Base-by-base conservation (phyloP, 2,888 invertebrate species). In the Thera obeliscata region DNA sequence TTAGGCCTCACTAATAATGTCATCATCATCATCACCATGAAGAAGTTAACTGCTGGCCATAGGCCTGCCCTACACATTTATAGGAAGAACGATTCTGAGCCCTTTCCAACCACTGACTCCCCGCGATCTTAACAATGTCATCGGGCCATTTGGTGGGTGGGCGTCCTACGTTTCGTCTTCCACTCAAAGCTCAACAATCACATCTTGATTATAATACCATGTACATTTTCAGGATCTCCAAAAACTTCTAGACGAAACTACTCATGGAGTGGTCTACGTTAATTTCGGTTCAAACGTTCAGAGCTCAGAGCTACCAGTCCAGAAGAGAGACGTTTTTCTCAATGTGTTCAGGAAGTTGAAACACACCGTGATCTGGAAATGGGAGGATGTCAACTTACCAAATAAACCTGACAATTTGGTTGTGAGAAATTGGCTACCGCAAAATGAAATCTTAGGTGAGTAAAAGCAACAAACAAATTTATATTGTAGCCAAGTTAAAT, bases 311-410 rank as follows among this genome's bases (percentile, higher is more conserved):
- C 80, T 96, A 66, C 91, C 94, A 0, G 75, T 79, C 0, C 91
- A 94, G 2, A 94, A 92, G 69, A 86, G 90, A 35, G 80, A 91
- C 35, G 92, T 87, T 0, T 91, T 96, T 46, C 82, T 95, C 8
- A 94, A 94, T 61, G 94, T 94, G 2, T 94, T 96, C 58, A 86
- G 93, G 1, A 91, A 89, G 66, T 76, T 96, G 0, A 95, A 95
- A 71, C 95, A 96, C 70, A 94, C 92, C 2, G 94, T 96, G 0
- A 77, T 96, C 11, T 96, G 96, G 96, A 96, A 96, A 86, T 96
- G 95, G 95, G 68, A 96, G 72, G 94, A 94, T 0, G 91, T 94
- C 12, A 83, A 85, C 3, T 77, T 95, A n/a, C 89, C 92, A 2
- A 93, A 94, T 43, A 91, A 94, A 76, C 92, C 95, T 0, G 76